A percentile compares a stretch with the other conserved stretches of the same genome.
Conservation (phyloP, 2,888 invertebrate genomes). For the Tetragonisca angustula region DNA sequence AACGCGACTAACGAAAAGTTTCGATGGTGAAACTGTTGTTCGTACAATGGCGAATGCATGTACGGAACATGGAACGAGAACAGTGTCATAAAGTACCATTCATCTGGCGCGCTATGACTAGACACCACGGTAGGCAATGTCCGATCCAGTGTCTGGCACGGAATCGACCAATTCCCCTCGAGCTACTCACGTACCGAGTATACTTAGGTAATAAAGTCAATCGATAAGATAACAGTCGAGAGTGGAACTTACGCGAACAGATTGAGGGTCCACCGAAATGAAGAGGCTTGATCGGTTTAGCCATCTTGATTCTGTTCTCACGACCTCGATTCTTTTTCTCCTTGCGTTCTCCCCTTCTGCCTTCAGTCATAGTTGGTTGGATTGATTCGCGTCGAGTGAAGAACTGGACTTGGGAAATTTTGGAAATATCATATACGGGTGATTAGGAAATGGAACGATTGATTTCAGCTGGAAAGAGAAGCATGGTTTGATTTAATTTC, state of each 20-base stretch:
- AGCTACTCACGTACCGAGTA: slow-evolving; percentile 46
- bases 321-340: slow-evolving; percentile 2
- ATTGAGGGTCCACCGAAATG: slow-evolving; percentile 29
- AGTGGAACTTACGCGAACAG: slow-evolving; percentile 37
- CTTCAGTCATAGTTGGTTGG: too few species aligned
- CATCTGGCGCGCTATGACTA: slow-evolving; percentile 39
- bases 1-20: slow-evolving; percentile 40
- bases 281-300: slow-evolving; percentile 24
- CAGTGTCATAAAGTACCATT: slow-evolving; percentile 41
- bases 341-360: not conserved
- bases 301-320: slow-evolving; percentile 27
- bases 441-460: not conserved
- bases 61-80: slow-evolving; percentile 30
- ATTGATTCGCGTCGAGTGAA: not conserved
- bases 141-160: slow-evolving; percentile 51
- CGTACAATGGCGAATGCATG: slow-evolving; percentile 29
- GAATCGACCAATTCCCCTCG: slow-evolving; percentile 49
- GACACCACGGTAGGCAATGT: slow-evolving; percentile 34
- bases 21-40: slow-evolving; percentile 33
- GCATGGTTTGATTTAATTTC: not conserved
- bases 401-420: not conserved
- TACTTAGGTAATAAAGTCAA: slow-evolving; percentile 52
- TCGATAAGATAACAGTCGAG: slow-evolving; percentile 53
- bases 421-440: too few species aligned
- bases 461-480: not conserved